These are phyloP conservation scores for Scaptomyza cyrtandrae DNA, from an alignment of 2,888 invertebrate species.

Conservation along the genomic window DNA sequence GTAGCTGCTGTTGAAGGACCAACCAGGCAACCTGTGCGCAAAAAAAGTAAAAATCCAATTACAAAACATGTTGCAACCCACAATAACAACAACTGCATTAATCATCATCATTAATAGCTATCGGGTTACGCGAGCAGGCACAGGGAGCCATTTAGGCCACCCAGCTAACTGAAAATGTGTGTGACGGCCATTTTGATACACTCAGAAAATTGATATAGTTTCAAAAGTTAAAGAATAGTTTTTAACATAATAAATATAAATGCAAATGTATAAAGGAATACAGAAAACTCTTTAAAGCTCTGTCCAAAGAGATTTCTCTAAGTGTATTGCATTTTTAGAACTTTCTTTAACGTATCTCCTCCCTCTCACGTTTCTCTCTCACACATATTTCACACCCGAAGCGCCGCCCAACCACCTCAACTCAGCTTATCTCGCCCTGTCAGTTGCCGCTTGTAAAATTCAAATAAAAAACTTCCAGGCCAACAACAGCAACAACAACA, in stretches of 20 bases:
- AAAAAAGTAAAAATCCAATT: constrained; percentile 52
- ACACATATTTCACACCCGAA: constrained; percentile 69
- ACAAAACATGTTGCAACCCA: constrained; percentile 75
- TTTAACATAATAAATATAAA: too few species aligned
- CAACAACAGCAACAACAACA: constrained; percentile 7
- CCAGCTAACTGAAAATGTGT: constrained; percentile 39
- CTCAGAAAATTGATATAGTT: background rate
- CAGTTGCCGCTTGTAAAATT: constrained; percentile 69
- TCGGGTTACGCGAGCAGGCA: constrained; percentile 59
- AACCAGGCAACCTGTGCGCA: constrained; percentile 38
- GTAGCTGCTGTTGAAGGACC: constrained; percentile 42
- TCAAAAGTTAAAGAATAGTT: background rate
- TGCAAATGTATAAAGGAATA: too few species aligned
- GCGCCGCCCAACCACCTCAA: constrained; percentile 48
- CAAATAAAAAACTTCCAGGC: constrained; percentile 71
- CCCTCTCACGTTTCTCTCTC: constrained; percentile 4
- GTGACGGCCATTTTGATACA: constrained; percentile 34
- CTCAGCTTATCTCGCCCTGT: background rate
- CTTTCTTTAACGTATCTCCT: constrained; percentile 51
- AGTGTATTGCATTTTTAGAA: constrained; percentile 34
- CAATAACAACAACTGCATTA: constrained; percentile 56
- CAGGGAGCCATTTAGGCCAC: constrained; percentile 52
- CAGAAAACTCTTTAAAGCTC: too few species aligned
- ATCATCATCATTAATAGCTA: constrained; percentile 75
- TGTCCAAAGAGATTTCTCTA: background rate